Evolutionary conservation across 1,140 invertebrate genomes (phyloP).

Genomic region (Frieseomelitta varia): DNA sequence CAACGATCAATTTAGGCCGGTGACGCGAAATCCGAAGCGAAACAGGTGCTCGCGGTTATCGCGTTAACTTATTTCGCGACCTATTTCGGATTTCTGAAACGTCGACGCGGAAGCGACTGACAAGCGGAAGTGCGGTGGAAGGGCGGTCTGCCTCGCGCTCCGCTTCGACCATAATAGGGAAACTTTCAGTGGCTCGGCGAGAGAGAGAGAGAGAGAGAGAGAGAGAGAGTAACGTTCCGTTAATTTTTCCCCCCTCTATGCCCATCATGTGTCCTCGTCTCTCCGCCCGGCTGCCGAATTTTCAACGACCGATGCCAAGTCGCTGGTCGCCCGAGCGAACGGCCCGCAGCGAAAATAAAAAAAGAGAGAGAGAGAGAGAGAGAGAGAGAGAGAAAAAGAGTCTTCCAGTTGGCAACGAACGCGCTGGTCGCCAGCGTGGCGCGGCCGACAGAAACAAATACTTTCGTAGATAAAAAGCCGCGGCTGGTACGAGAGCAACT

Average conservation of each 20-base stretch:
- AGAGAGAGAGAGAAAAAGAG: slow-evolving; percentile 9
- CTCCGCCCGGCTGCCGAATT: background rate
- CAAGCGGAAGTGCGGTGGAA: slow-evolving; percentile 15
- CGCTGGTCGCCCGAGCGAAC: too few species aligned
- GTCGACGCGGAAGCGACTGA: slow-evolving; percentile 5
- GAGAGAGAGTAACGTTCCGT: background rate
- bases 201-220: background rate
- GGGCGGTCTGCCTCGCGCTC: background rate
- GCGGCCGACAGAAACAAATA: slow-evolving; percentile 25
- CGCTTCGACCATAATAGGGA: slow-evolving; percentile 21
- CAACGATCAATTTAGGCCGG: background rate
- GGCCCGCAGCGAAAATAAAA: background rate
- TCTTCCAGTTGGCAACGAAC: slow-evolving; percentile 45
- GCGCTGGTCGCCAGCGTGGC: background rate
- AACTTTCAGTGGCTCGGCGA: slow-evolving; percentile 29
- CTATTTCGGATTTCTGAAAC: slow-evolving; percentile 35
- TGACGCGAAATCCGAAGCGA: background rate
- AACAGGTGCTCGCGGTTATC: slow-evolving; percentile 3
- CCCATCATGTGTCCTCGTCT: too few species aligned
- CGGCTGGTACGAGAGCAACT: background rate
- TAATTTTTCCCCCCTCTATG: background rate
- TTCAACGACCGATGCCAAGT: slow-evolving; percentile 43
- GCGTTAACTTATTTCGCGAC: slow-evolving; percentile 38
- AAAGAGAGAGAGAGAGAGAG: slow-evolving; percentile 10
- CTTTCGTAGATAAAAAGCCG: slow-evolving; percentile 9